Conservation (phyloP, 1,140 invertebrate genomes). For the Drosophila obscura region DNA sequence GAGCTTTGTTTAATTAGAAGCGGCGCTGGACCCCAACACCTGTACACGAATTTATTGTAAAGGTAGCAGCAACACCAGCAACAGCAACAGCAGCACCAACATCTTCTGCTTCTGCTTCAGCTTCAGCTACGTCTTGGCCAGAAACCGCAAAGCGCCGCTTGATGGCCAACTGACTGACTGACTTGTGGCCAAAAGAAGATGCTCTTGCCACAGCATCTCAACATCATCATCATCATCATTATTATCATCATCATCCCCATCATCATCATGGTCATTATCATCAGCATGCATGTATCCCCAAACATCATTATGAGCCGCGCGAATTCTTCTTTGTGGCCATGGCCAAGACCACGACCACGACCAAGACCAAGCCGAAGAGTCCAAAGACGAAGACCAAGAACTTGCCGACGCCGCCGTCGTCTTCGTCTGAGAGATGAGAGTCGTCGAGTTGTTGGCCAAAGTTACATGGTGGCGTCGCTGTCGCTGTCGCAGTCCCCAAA, state of each 20-base stretch:
- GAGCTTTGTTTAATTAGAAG: conserved; percentile 77
- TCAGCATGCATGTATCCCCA: conserved; percentile 2
- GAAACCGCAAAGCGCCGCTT: conserved; percentile 77
- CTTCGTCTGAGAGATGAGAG: conserved; percentile 70
- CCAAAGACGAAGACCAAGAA: conserved; percentile 58
- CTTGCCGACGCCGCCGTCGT: conserved; percentile 63
- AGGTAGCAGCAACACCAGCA: conserved; percentile 5
- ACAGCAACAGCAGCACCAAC: conserved; percentile 4
- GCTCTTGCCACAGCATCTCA: conserved; percentile 49
- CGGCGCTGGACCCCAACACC: conserved; percentile 66
- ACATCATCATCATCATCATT: conserved; percentile 47
- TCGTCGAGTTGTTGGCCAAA: conserved; percentile 61
- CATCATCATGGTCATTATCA: conserved; percentile 18
- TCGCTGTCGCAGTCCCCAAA: conserved; percentile 22
- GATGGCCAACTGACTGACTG: conserved; percentile 79
- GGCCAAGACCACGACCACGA: conserved; percentile 68
- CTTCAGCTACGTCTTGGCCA: conserved; percentile 29
- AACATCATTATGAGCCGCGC: conserved; percentile 40
- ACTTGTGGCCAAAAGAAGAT: conserved; percentile 28
- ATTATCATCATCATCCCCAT: conserved; percentile 17
- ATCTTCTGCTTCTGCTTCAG: conserved; percentile 31
- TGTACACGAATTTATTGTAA: conserved; percentile 50
- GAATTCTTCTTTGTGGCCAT: conserved; percentile 63
- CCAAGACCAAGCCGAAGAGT: background rate
- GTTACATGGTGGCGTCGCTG: conserved; percentile 59